These are phyloP conservation scores for Zoanthus solanderi DNA, from an alignment of 92 coral and sea anemone genomes.

Conservation along the genomic window DNA sequence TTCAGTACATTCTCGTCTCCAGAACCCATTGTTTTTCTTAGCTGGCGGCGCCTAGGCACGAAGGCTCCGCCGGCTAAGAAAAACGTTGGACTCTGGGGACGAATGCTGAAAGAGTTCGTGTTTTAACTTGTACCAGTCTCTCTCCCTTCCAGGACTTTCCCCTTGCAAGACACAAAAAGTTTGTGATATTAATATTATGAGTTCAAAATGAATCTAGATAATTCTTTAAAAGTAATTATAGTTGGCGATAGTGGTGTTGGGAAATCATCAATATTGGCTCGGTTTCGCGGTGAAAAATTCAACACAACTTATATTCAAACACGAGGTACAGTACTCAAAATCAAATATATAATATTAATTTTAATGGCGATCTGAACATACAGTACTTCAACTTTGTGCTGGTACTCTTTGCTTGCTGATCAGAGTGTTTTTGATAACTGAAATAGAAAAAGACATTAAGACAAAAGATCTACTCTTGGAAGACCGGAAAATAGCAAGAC, in stretches of 20 bases:
- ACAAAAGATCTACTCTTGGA: slow-evolving; percentile 29
- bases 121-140: slow-evolving; percentile 31
- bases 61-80: too few relatives aligned
- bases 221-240: slow-evolving; percentile 71
- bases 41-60: too few relatives aligned
- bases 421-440: not conserved
- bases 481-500: slow-evolving; percentile 47
- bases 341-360: not conserved
- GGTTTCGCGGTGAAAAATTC: slow-evolving; percentile 78
- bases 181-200: not conserved
- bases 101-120: too few relatives aligned
- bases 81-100: too few relatives aligned
- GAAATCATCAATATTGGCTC: slow-evolving; percentile 79
- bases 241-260: slow-evolving; percentile 97
- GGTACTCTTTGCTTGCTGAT: not conserved
- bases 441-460: slow-evolving; percentile 66
- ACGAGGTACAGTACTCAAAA: slow-evolving; percentile 31
- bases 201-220: slow-evolving; percentile 12
- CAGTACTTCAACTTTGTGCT: not conserved
- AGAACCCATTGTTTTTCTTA: too few relatives aligned
- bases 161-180: not conserved
- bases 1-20: not conserved
- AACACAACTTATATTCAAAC: slow-evolving; percentile 74
- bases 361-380: too few relatives aligned
- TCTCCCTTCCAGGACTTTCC: not conserved